Percentiles rank a stretch among this genome's conserved stretches.
Evolutionary conservation across 2,113 vertebrate genomes (phyloP).

Genomic region (Halcyon senegalensis): DNA sequence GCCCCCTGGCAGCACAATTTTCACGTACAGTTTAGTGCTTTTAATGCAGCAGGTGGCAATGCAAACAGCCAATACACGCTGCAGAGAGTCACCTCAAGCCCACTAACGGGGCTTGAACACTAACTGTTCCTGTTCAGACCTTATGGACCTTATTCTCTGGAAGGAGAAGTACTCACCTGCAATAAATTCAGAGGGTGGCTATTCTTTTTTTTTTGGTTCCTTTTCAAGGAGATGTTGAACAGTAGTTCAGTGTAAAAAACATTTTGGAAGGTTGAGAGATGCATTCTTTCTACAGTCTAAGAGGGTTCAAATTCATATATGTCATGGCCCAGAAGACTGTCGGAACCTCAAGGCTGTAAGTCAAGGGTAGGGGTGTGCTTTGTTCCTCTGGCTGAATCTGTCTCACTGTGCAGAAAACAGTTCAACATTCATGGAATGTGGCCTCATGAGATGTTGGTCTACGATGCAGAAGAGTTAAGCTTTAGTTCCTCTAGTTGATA

Average conservation of each 20-base stretch:
- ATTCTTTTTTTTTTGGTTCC: not conserved
- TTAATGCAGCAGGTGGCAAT: not conserved
- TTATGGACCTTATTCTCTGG: not conserved
- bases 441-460: rapidly evolving
- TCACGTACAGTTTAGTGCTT: not conserved
- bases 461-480: not conserved
- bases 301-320: not conserved
- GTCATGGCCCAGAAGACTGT: not conserved
- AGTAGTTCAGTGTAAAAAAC: not conserved
- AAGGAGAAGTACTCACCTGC: not conserved
- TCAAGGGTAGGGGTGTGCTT: not conserved
- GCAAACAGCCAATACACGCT: no score
- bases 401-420: not conserved
- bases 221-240: not conserved
- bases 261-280: not conserved
- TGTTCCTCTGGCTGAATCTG: not conserved
- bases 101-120: rapidly evolving
- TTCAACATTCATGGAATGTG: not conserved
- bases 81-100: not conserved
- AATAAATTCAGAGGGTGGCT: not conserved
- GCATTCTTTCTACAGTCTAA: not conserved
- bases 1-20: not conserved
- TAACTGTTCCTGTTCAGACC: not conserved
- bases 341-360: not conserved
- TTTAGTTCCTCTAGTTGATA: not conserved